Evolutionary conservation across 2,113 vertebrate genomes (phyloP).

Genomic region (Colossoma macropomum): DNA sequence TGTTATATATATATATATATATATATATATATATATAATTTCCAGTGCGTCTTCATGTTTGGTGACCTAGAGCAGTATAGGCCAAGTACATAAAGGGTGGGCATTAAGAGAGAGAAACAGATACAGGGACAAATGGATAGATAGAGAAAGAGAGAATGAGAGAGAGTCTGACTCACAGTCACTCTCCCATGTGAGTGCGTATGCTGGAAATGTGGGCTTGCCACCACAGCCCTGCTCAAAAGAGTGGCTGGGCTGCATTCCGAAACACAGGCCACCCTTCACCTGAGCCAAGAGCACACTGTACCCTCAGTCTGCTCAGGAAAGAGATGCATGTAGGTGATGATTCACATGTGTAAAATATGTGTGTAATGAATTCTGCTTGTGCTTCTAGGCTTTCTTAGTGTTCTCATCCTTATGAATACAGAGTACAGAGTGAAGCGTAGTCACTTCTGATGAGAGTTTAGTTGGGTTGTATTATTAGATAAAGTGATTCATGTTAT

Average conservation of each 20-base stretch:
- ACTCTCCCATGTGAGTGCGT: constrained; percentile 20
- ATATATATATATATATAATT: too few relatives aligned
- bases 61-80: too few relatives aligned
- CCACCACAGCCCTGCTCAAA: constrained; percentile 25
- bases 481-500: too few relatives aligned
- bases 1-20: too few relatives aligned
- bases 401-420: too few relatives aligned
- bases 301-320: not conserved
- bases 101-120: too few relatives aligned
- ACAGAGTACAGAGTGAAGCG: too few relatives aligned
- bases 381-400: not conserved
- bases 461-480: too few relatives aligned
- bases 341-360: not conserved
- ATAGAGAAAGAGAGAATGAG: not conserved
- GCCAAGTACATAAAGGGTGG: too few relatives aligned
- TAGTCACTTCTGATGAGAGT: too few relatives aligned
- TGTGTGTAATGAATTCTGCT: not conserved
- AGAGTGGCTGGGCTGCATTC: constrained; percentile 71
- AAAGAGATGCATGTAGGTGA: not conserved
- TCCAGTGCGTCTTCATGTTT: too few relatives aligned
- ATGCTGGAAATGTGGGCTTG: constrained; percentile 22
- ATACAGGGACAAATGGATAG: too few relatives aligned
- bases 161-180: constrained; percentile 8
- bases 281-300: not conserved
- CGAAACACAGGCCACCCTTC: constrained; percentile 31